Percentiles rank a stretch among this genome's conserved stretches.
phyloP scores from a whole-genome alignment of 2,888 invertebrate genomes.

The Meteorus colon region DNA sequence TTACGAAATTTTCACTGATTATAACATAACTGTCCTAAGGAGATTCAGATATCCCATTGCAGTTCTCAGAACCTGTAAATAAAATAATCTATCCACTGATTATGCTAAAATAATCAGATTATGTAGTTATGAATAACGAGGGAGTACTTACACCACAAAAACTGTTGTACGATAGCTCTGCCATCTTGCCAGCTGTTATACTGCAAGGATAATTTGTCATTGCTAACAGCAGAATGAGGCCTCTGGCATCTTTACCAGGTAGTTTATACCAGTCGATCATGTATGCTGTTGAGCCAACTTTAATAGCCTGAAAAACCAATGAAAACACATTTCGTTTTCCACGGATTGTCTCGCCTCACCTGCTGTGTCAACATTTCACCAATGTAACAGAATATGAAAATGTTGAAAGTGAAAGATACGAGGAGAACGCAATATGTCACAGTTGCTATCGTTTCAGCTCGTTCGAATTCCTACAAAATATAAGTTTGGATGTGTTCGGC shows the following conservation, averaged over 20 bases:
- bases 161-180: slow-evolving; percentile 57
- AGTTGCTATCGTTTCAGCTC: slow-evolving; percentile 58
- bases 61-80: slow-evolving; percentile 57
- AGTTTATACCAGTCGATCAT: slow-evolving; percentile 63
- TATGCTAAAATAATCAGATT: background rate
- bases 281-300: slow-evolving; percentile 58
- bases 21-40: slow-evolving; percentile 52
- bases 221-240: slow-evolving; percentile 57
- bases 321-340: slow-evolving; percentile 2
- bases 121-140: background rate
- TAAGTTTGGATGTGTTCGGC: background rate
- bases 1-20: background rate
- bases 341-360: slow-evolving; percentile 47
- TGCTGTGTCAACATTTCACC: slow-evolving; percentile 63
- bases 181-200: slow-evolving; percentile 65
- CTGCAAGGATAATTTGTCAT: slow-evolving; percentile 57
- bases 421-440: slow-evolving; percentile 61
- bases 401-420: slow-evolving; percentile 64
- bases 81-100: background rate
- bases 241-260: slow-evolving; percentile 53
- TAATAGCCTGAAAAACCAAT: slow-evolving; percentile 37
- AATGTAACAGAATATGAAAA: slow-evolving; percentile 65
- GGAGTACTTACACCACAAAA: slow-evolving; percentile 60
- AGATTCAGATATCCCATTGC: slow-evolving; percentile 59
- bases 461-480: slow-evolving; percentile 63